phyloP scores from a whole-genome alignment of 2,113 vertebrate species.

The Dipodomys spectabilis region DNA sequence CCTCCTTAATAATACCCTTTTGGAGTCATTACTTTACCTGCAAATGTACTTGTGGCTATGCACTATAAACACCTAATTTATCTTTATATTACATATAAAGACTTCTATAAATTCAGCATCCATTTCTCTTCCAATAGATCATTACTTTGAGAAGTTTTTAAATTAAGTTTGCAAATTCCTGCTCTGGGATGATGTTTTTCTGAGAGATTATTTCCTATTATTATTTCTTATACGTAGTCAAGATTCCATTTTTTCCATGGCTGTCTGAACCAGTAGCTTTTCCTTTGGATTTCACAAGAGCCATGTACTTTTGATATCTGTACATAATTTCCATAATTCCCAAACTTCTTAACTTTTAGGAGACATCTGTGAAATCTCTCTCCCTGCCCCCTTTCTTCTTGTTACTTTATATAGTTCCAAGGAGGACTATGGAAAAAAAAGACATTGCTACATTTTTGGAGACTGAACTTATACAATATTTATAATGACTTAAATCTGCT shows the following conservation, averaged over 20 bases:
- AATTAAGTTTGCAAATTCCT: slow-evolving; percentile 10
- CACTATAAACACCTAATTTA: not conserved
- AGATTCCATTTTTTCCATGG: not conserved
- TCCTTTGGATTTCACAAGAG: not conserved
- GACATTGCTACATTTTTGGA: not conserved
- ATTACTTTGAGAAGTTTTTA: not conserved
- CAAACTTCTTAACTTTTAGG: not conserved
- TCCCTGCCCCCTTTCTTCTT: not conserved
- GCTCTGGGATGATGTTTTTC: not conserved
- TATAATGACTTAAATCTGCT: slow-evolving; percentile 36
- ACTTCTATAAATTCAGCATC: not conserved
- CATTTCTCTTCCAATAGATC: not conserved
- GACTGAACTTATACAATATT: slow-evolving; percentile 59
- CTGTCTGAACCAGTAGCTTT: not conserved
- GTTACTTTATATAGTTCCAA: not conserved
- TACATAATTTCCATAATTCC: not conserved
- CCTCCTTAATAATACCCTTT: not conserved
- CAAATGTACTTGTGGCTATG: not conserved
- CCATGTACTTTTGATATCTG: not conserved
- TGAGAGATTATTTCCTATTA: not conserved
- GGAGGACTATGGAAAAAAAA: not conserved
- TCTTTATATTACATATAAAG: not conserved
- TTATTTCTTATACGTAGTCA: not conserved
- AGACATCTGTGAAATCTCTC: not conserved
- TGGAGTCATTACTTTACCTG: not conserved